Evolutionary conservation across 2,888 invertebrate species (phyloP), one percentile per base, ranked within the genome.

Genomic region (Ophonus ardosiacus): DNA sequence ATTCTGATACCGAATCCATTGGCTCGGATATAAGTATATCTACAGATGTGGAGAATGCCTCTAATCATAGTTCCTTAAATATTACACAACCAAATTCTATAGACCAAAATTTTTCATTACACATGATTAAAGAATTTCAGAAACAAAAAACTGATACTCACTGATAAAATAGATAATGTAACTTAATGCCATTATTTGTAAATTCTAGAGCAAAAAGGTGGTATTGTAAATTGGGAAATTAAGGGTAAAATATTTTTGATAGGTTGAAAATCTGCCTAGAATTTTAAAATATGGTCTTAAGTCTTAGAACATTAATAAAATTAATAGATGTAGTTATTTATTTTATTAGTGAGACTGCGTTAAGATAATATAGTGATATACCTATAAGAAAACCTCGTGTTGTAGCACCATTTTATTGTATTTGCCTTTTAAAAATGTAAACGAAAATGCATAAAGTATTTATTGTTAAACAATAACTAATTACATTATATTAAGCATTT

Each of bases 321-420:
- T 24, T 74, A 51, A 74, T 51, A 51, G 43, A 51, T 13, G 43
- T 74, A 51, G 38, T 21, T 78, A 78, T 78, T 78, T 78, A 78
- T 78, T 78, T 56, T 56, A 57, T 57, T 78, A 78, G 78, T 78
- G 78, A 78, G 78, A 78, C 78, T 78, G 78, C 78, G 21, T 24
- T 78, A 24, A 78, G 21, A 24, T 24, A 74, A 56, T 74, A 18
- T 74, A 78, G 78, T 78, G 31, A 78, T 24, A 51, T 51, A 51
- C 8, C 1, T 51, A 63, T 51, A 51, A 51, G 43, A 51, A 51
- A 51, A 51, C 8, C 43, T 13, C 13, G 43, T 51, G 1, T 51
- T 13, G 43, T 31, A 31, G 31, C 31, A 31, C 31, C 31, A 31
- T 31, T 31, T 31, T 31, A 31, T 31, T 31, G 5, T 31, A 31